Evolutionary conservation across 2,797 vertebrate species (phyloP).

Genomic region (Coluber constrictor): DNA sequence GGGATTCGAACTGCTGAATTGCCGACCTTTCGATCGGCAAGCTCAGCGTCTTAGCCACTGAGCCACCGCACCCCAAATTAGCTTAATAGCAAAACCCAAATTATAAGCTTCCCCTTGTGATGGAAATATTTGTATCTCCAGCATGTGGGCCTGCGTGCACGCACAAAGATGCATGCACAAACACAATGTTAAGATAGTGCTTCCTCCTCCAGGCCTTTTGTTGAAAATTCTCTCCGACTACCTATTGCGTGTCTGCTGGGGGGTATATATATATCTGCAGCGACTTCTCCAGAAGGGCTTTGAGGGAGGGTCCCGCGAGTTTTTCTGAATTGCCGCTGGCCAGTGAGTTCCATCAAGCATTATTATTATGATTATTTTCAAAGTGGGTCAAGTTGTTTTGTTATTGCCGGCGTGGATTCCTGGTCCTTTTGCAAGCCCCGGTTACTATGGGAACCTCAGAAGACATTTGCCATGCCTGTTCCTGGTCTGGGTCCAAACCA

Average conservation of each 20-base stretch:
- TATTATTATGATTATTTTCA: slow-evolving; percentile 56
- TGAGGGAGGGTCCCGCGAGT: slow-evolving; percentile 7
- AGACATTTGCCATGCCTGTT: slow-evolving; percentile 71
- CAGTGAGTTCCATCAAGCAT: slow-evolving; percentile 46
- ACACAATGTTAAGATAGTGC: not conserved
- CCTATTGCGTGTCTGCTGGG: not conserved
- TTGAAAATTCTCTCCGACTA: not conserved
- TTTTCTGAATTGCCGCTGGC: slow-evolving; percentile 2
- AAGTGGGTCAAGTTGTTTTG: slow-evolving; percentile 76
- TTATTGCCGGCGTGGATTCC: slow-evolving; percentile 69
- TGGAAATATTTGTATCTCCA: not conserved
- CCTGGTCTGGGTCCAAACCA: slow-evolving; percentile 66
- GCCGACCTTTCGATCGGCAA: no score
- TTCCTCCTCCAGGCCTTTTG: not conserved
- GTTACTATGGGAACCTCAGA: slow-evolving; percentile 71
- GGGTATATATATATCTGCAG: not conserved
- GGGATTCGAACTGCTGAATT: no score
- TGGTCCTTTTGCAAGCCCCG: slow-evolving; percentile 61
- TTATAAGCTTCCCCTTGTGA: not conserved
- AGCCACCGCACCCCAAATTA: no score
- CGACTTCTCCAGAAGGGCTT: not conserved
- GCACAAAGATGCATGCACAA: no score
- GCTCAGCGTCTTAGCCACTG: no score
- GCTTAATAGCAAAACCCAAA: no score
- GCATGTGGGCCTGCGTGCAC: not conserved